phyloP scores from a whole-genome alignment of 2,113 vertebrate genomes.

The Cathartes aura region DNA sequence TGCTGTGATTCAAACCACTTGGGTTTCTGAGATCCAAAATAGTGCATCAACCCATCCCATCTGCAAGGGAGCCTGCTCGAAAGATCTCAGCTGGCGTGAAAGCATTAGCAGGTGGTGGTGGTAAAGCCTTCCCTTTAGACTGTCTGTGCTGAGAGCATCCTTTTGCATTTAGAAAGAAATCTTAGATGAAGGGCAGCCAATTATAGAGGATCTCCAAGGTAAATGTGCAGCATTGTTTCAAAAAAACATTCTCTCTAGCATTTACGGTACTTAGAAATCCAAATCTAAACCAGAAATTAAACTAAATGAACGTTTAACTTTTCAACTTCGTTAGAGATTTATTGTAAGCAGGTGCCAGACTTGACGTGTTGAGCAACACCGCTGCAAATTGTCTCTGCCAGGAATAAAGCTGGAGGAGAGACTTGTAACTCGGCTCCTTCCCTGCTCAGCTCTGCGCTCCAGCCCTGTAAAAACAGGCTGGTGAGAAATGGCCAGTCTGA shows the following conservation, averaged over 20 bases:
- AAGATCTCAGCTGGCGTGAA: not conserved
- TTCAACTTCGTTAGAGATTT: not conserved
- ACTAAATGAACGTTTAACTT: not conserved
- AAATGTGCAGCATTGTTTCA: not conserved
- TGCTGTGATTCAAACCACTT: not conserved
- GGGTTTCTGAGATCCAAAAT: not conserved
- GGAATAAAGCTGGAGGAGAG: not conserved
- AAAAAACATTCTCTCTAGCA: not conserved
- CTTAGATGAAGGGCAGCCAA: not conserved
- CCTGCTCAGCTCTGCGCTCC: not conserved
- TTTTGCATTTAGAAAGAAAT: not conserved
- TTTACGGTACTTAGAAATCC: not conserved
- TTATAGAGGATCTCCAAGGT: not conserved
- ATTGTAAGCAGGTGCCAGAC: conserved; percentile 41
- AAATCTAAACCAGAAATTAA: not conserved
- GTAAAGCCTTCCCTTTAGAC: not conserved
- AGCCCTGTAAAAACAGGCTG: not conserved
- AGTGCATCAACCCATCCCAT: not conserved
- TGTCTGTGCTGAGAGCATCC: not conserved
- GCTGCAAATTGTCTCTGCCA: not conserved
- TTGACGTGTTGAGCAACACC: not conserved
- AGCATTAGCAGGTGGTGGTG: not conserved
- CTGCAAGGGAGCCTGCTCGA: not conserved
- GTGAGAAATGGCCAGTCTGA: not conserved
- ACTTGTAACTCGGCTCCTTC: not conserved